Evolutionary conservation across 1,140 invertebrate species (phyloP).

Genomic region (Drosophila melanogaster): DNA sequence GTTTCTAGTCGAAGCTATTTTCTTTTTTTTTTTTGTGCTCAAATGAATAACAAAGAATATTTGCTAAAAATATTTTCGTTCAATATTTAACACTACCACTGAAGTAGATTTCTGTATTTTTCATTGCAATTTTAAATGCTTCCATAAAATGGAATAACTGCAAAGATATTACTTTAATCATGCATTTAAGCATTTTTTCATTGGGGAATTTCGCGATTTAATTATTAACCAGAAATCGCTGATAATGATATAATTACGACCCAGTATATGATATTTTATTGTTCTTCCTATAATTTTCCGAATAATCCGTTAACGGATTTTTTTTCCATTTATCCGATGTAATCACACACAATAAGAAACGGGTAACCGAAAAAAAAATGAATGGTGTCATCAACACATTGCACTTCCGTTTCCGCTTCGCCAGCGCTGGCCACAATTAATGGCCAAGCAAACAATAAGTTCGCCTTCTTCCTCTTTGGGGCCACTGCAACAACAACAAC

Average conservation of each 20-base stretch:
- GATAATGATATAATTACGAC: too few relatives aligned
- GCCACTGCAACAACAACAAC: conserved; percentile 18
- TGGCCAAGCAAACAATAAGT: conserved; percentile 57
- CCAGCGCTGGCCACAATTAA: conserved; percentile 48
- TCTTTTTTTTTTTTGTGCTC: too few relatives aligned
- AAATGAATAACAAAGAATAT: too few relatives aligned
- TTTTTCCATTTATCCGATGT: conserved; percentile 15
- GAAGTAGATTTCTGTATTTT: too few relatives aligned
- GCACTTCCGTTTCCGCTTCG: conserved; percentile 69
- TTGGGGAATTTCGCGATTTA: background rate
- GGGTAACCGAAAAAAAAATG: conserved; percentile 14
- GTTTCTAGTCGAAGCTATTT: background rate
- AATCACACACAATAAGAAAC: conserved; percentile 31
- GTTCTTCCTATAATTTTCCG: background rate
- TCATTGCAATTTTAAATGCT: too few relatives aligned
- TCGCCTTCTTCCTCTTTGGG: conserved; percentile 21
- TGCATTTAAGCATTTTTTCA: background rate
- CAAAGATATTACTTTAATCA: too few relatives aligned
- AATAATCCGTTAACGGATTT: too few relatives aligned
- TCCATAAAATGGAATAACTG: too few relatives aligned
- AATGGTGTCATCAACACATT: conserved; percentile 71
- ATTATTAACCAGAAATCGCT: background rate
- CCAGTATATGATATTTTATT: background rate
- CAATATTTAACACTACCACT: too few relatives aligned
- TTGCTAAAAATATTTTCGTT: background rate